Conservation (phyloP, 2,888 invertebrate species). For the Pammene aurita region DNA sequence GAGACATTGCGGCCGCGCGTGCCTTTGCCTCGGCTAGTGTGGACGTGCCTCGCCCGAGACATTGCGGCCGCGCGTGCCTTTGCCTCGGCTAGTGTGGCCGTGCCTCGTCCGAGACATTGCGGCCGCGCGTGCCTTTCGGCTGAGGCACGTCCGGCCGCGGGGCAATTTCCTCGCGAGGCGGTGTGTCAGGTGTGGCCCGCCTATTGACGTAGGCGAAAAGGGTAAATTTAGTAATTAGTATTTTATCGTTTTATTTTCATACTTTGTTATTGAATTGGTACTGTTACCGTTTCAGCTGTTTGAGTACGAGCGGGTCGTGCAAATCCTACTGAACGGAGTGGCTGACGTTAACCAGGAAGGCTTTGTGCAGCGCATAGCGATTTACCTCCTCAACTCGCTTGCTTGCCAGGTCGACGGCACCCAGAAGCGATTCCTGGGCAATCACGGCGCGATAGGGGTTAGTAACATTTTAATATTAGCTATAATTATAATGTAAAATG, state of each 20-base stretch:
- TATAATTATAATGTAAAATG: not conserved
- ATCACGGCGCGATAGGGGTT: conserved; percentile 93
- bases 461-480: conserved; percentile 54
- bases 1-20: too few relatives aligned
- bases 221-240: too few relatives aligned
- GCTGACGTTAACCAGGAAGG: conserved; percentile 92
- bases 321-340: conserved; percentile 91
- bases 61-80: too few relatives aligned
- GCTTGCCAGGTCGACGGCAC: conserved; percentile 98
- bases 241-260: not conserved
- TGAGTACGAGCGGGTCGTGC: conserved; percentile 93
- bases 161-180: too few relatives aligned
- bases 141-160: too few relatives aligned
- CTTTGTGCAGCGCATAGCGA: conserved; percentile 96
- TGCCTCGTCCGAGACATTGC: too few relatives aligned
- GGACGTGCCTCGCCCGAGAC: too few relatives aligned
- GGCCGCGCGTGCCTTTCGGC: too few relatives aligned
- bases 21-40: too few relatives aligned
- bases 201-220: too few relatives aligned
- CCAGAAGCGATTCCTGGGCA: conserved; percentile 95
- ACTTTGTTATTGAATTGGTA: not conserved
- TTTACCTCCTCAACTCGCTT: conserved; percentile 96
- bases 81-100: too few relatives aligned
- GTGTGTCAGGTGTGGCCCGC: too few relatives aligned
- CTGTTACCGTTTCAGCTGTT: conserved; percentile 86